These are phyloP conservation scores for Mamestra brassicae DNA, from an alignment of 2,888 invertebrate species.

Conservation along the genomic window DNA sequence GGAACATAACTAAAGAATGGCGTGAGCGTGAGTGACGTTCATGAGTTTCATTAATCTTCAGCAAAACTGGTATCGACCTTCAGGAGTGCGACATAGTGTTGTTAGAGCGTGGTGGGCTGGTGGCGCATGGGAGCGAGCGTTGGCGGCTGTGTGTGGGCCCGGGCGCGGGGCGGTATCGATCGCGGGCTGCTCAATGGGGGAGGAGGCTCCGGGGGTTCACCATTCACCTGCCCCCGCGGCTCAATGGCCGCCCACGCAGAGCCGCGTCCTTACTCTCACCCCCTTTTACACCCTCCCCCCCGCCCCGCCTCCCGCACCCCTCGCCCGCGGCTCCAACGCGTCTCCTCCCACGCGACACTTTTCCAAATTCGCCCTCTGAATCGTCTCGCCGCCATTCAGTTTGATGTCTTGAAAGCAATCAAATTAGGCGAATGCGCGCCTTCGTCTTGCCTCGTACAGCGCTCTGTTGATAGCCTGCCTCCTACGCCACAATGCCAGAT, in stretches of 20 bases:
- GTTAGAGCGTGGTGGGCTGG: conserved; percentile 46
- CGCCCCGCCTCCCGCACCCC: conserved; percentile 48
- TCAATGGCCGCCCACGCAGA: conserved; percentile 89
- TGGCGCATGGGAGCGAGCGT: conserved; percentile 52
- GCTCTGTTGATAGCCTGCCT: conserved; percentile 62
- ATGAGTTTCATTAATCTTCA: conserved; percentile 49
- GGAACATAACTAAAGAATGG: background rate
- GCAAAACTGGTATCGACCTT: conserved; percentile 59
- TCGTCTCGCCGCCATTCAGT: conserved; percentile 84
- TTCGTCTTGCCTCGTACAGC: conserved; percentile 46
- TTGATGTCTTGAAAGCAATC: conserved; percentile 82
- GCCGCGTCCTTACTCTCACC: conserved; percentile 74
- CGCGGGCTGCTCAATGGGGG: conserved; percentile 81
- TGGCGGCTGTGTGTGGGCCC: conserved; percentile 52
- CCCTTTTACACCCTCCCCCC: conserved; percentile 66
- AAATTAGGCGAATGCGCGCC: conserved; percentile 73
- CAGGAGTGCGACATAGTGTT: conserved; percentile 53
- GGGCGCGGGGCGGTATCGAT: conserved; percentile 82
- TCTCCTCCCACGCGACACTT: conserved; percentile 84
- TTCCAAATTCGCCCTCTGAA: conserved; percentile 83
- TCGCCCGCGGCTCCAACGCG: conserved; percentile 77
- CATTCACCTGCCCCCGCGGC: conserved; percentile 88
- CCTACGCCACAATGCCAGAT: conserved; percentile 53
- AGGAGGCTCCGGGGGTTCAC: conserved; percentile 77
- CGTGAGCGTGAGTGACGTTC: conserved; percentile 19